These are phyloP conservation scores for Neosilurus mollespiculum DNA, from an alignment of 2,797 vertebrate species.

Conservation along the genomic window DNA sequence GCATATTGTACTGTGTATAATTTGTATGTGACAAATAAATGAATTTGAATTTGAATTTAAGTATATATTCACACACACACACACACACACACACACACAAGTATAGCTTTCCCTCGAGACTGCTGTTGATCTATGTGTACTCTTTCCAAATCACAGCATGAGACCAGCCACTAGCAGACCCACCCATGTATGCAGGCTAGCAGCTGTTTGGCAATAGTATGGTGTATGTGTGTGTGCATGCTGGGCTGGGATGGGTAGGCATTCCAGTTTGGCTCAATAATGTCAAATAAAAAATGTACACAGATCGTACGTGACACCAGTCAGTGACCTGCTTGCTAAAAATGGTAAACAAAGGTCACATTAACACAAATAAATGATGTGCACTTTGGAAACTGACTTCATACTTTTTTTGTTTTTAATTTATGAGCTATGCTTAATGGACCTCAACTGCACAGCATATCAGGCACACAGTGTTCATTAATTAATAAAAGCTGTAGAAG, in stretches of 20 bases:
- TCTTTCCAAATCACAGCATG: slow-evolving; percentile 5
- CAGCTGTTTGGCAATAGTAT: slow-evolving; percentile 48
- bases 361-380: not conserved
- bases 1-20: too few relatives aligned
- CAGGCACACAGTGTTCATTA: slow-evolving; percentile 59
- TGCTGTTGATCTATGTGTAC: not conserved
- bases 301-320: not conserved
- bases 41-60: too few relatives aligned
- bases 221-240: not conserved
- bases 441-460: slow-evolving; percentile 1
- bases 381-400: slow-evolving; percentile 38
- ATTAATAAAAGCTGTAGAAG: slow-evolving; percentile 13
- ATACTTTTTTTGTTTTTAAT: not conserved
- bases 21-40: too few relatives aligned
- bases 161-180: slow-evolving; percentile 18
- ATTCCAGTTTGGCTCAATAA: not conserved
- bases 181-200: slow-evolving; percentile 31
- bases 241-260: not conserved
- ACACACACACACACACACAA: not conserved
- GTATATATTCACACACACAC: slow-evolving; percentile 8
- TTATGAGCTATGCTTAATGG: slow-evolving; percentile 26
- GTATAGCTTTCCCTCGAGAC: slow-evolving; percentile 1
- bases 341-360: not conserved
- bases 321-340: not conserved
- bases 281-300: not conserved